Conservation (phyloP, 2,797 vertebrate species). For the Malacoctenus gilli region DNA sequence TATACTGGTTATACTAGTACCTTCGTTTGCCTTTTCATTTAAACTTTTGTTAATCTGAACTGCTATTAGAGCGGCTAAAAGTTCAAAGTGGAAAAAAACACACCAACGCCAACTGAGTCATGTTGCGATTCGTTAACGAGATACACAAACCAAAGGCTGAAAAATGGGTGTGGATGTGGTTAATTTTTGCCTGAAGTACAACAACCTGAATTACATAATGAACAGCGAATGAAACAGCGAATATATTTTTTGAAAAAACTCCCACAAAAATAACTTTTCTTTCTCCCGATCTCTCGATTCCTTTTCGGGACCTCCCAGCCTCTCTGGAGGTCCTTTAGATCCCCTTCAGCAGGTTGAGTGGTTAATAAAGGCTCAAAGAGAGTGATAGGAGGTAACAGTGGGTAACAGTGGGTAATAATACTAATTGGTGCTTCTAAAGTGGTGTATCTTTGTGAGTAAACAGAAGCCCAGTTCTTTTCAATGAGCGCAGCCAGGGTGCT, state of each 20-base stretch:
- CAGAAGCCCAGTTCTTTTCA: slow-evolving; percentile 72
- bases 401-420: slow-evolving; percentile 72
- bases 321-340: slow-evolving; percentile 45
- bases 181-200: background rate
- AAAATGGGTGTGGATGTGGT: slow-evolving; percentile 10
- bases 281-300: slow-evolving; percentile 17
- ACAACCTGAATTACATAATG: slow-evolving; percentile 9
- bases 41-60: slow-evolving; percentile 26
- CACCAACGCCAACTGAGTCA: slow-evolving; percentile 1
- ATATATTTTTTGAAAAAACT: background rate
- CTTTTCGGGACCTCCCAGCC: slow-evolving; percentile 9
- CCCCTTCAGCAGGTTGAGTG: slow-evolving; percentile 49
- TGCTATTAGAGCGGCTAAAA: slow-evolving; percentile 27
- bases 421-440: slow-evolving; percentile 76
- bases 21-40: slow-evolving; percentile 32
- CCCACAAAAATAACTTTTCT: slow-evolving; percentile 32
- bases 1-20: slow-evolving; percentile 15
- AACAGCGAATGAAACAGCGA: background rate
- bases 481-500: slow-evolving; percentile 68
- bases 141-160: background rate
- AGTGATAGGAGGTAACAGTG: slow-evolving; percentile 61
- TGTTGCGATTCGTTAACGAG: background rate
- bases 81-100: slow-evolving; percentile 14
- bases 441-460: slow-evolving; percentile 74
- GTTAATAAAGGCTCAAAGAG: slow-evolving; percentile 58